Evolutionary conservation across 1,140 invertebrate genomes (phyloP).

Genomic region (Bombus polaris): DNA sequence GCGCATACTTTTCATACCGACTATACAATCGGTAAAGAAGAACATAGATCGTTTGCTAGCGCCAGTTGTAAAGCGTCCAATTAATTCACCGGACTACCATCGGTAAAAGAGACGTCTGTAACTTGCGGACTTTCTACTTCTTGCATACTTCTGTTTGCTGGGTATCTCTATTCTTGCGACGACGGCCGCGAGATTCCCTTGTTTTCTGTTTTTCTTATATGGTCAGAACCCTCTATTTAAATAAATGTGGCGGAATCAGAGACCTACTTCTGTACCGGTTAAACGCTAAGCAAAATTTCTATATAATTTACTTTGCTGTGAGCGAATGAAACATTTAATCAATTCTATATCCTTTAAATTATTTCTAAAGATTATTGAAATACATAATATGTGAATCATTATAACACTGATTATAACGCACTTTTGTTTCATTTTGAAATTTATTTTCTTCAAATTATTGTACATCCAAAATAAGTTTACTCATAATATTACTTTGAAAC

Average conservation of each 20-base stretch:
- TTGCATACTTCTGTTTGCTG: neutral
- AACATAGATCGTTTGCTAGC: slow-evolving; percentile 20
- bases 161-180: neutral
- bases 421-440: neutral
- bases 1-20: neutral
- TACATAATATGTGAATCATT: neutral
- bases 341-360: no score
- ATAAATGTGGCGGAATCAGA: no score
- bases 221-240: neutral
- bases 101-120: slow-evolving; percentile 17
- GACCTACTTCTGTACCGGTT: no score
- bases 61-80: neutral
- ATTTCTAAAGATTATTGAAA: neutral
- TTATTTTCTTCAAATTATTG: neutral
- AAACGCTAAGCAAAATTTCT: neutral
- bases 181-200: slow-evolving; percentile 18
- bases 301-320: neutral
- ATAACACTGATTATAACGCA: neutral
- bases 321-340: no score
- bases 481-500: no score
- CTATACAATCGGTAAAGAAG: neutral
- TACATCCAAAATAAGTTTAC: neutral
- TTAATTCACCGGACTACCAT: neutral
- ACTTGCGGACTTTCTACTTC: neutral
- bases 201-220: slow-evolving; percentile 11